A percentile compares a stretch with the other conserved stretches of the same genome.
phyloP scores from a whole-genome alignment of 2,888 invertebrate species.

The Lordiphosa fenestrarum region DNA sequence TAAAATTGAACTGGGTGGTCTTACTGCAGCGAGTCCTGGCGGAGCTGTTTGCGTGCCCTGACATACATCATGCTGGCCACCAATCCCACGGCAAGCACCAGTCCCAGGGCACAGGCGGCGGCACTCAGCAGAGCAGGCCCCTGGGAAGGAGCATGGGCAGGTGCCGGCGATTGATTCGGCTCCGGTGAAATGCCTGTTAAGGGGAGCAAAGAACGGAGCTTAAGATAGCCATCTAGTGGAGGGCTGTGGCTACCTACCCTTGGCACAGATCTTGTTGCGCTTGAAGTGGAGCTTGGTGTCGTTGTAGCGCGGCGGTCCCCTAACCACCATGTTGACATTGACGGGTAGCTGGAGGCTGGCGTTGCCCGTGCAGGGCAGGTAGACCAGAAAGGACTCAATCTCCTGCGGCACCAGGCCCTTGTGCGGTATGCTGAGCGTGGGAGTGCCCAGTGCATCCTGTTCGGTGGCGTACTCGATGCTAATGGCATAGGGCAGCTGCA shows the following conservation, averaged over 20 bases:
- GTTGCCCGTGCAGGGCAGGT: constrained; percentile 90
- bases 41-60: constrained; percentile 79
- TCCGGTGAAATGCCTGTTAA: constrained; percentile 81
- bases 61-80: constrained; percentile 80
- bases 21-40: constrained; percentile 80
- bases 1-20: constrained; percentile 32
- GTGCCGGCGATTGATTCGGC: constrained; percentile 86
- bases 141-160: constrained; percentile 85
- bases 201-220: constrained; percentile 6
- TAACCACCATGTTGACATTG: constrained; percentile 90
- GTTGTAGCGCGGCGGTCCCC: constrained; percentile 86
- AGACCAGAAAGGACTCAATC: constrained; percentile 88
- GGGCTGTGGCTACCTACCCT: constrained; percentile 82
- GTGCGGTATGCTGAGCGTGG: constrained; percentile 91
- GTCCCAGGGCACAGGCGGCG: constrained; percentile 88
- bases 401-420: constrained; percentile 89
- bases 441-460: constrained; percentile 88
- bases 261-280: constrained; percentile 92
- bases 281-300: constrained; percentile 88
- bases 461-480: constrained; percentile 81
- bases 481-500: constrained; percentile 80
- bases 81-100: constrained; percentile 78
- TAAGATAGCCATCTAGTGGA: background rate
- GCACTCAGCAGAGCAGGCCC: constrained; percentile 89
- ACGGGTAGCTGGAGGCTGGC: constrained; percentile 91